Evolutionary conservation across 1,140 invertebrate genomes (phyloP), one percentile per base, ranked within the genome.

Genomic region (Bombus difficillimus): DNA sequence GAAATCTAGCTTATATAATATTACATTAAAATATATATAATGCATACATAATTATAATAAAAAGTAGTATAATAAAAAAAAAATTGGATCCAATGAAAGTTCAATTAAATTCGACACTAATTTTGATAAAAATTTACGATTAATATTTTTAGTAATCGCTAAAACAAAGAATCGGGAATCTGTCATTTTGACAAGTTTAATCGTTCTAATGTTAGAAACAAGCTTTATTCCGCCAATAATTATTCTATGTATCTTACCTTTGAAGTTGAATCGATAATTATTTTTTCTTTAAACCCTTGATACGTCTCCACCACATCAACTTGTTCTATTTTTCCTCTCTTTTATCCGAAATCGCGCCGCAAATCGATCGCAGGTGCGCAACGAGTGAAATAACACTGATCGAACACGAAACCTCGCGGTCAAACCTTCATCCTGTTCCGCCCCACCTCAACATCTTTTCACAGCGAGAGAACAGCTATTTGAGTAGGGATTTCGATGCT

Each of bases 351-450:
- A 81, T 69, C 64, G 43, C 15, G 47, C 39, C 25, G 37, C 76
- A 59, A 22, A 32, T 79, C 68, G 86, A 57, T 86, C 68, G 53
- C 75, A 34, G 62, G 68, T 66, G 81, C 12, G n/a, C 72, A 74
- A 43, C 76, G 88, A 89, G 83, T 86, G 62, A 87, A 90, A 90
- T 77, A 80, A 68, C 75, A 90, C 89, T 90, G 89, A 73, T 64
- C n/a, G 89, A 59, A 74, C 86, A 78, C 75, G 88, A 83, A 86
- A 75, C 47, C 22, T 41, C 53, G 66, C 72, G 83, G 81, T 72
- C 81, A 47, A 82, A 90, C 73, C 59, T 78, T 78, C 41, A n/a
- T 69, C 82, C 18, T 25, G 78, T 74, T 43, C n/a, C 32, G 75
- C 85, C 89, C 89, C 88, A 85, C 88, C 75, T 78, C 77, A 62